A percentile compares a stretch with the other conserved stretches of the same genome.
These are phyloP conservation scores for Noctilio leporinus DNA, from an alignment of 2,113 vertebrate species.

Conservation along the genomic window DNA sequence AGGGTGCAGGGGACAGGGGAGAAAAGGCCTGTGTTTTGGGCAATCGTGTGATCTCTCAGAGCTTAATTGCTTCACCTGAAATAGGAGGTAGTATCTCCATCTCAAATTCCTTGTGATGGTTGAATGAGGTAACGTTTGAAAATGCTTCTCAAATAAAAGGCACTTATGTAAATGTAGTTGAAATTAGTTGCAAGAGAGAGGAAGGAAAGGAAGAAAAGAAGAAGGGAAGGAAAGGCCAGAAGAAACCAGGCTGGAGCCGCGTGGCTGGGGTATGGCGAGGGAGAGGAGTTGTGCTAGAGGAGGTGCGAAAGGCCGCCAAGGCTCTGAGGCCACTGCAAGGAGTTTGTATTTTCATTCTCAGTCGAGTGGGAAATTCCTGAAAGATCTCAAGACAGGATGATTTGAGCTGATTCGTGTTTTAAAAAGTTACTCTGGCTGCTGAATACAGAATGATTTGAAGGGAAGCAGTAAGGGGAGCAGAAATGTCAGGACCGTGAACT, in stretches of 20 bases:
- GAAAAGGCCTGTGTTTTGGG: not conserved
- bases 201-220: not conserved
- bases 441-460: not conserved
- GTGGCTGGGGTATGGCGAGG: not conserved
- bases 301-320: not conserved
- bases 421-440: not conserved
- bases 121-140: slow-evolving; percentile 17
- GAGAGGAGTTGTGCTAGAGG: not conserved
- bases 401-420: not conserved
- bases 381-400: not conserved
- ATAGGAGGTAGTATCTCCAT: not conserved
- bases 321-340: not conserved
- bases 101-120: not conserved
- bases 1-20: too few species aligned
- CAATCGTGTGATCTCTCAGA: not conserved
- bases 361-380: not conserved
- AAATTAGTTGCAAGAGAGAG: not conserved
- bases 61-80: not conserved
- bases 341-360: not conserved
- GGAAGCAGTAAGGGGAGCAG: not conserved
- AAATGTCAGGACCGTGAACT: not conserved
- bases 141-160: not conserved
- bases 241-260: not conserved
- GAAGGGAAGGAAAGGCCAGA: not conserved
- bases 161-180: not conserved